Evolutionary conservation across 2,797 vertebrate species (phyloP).

Genomic region (Aldrovandia affinis): DNA sequence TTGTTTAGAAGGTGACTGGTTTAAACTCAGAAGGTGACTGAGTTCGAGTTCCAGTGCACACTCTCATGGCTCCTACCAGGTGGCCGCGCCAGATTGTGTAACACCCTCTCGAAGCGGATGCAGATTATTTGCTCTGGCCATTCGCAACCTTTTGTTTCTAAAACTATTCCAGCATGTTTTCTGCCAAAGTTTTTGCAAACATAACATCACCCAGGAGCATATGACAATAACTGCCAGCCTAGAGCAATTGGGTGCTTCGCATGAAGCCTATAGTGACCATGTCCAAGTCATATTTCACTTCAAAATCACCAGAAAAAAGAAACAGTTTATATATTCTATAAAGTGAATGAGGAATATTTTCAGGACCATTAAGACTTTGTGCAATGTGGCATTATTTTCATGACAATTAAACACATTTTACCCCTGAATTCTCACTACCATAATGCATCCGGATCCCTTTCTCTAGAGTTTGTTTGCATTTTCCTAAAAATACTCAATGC

Average conservation of each 20-base stretch:
- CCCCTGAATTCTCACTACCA: not conserved
- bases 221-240: not conserved
- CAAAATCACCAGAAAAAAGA: not conserved
- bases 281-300: not conserved
- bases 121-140: constrained; percentile 72
- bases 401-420: not conserved
- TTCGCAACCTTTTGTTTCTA: constrained; percentile 62
- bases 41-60: not conserved
- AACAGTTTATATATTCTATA: not conserved
- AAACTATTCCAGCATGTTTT: constrained; percentile 54
- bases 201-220: not conserved
- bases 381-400: not conserved
- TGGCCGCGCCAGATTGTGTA: constrained; percentile 63
- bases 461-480: not conserved
- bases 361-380: too few species aligned
- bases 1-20: not conserved
- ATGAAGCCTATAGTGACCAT: not conserved
- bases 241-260: not conserved
- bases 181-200: not conserved
- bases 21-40: not conserved
- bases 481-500: not conserved
- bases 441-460: not conserved
- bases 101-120: constrained; percentile 57
- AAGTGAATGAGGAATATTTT: too few species aligned
- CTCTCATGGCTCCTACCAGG: not conserved